Conservation (phyloP, 2,113 vertebrate species). For the Hemichromis elongatus region DNA sequence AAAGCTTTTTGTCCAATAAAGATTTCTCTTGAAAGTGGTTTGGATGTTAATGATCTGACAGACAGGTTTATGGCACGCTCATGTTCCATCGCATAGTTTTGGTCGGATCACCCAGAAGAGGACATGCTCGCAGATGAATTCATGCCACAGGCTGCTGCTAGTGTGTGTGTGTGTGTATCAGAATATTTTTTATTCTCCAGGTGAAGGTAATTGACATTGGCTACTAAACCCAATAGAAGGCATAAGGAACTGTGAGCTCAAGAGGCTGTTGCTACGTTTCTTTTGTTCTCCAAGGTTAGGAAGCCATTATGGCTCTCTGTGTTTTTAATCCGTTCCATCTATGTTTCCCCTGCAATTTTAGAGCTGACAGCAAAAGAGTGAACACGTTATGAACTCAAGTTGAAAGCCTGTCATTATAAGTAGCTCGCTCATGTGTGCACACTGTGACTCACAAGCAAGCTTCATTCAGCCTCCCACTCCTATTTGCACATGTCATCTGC, state of each 20-base stretch:
- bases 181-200: neutral
- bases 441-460: constrained; percentile 52
- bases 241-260: neutral
- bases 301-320: neutral
- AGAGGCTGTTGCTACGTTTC: neutral
- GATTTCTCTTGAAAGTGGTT: neutral
- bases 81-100: neutral
- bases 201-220: neutral
- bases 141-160: neutral
- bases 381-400: constrained; percentile 39
- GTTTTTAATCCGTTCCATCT: constrained; percentile 8
- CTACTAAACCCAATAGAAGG: neutral
- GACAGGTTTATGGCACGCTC: neutral
- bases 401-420: constrained; percentile 66
- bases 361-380: constrained; percentile 25
- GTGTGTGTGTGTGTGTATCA: neutral
- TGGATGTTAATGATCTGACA: neutral
- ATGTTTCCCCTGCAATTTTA: constrained; percentile 1
- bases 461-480: constrained; percentile 66
- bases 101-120: neutral
- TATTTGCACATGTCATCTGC: constrained; percentile 67
- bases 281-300: neutral
- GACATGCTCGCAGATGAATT: neutral
- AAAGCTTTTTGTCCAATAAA: neutral
- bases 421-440: constrained; percentile 40